A percentile compares a stretch with the other conserved stretches of the same genome.
Evolutionary conservation across 2,888 invertebrate genomes (phyloP).

Genomic region (Branchipolynoe longqiensis): DNA sequence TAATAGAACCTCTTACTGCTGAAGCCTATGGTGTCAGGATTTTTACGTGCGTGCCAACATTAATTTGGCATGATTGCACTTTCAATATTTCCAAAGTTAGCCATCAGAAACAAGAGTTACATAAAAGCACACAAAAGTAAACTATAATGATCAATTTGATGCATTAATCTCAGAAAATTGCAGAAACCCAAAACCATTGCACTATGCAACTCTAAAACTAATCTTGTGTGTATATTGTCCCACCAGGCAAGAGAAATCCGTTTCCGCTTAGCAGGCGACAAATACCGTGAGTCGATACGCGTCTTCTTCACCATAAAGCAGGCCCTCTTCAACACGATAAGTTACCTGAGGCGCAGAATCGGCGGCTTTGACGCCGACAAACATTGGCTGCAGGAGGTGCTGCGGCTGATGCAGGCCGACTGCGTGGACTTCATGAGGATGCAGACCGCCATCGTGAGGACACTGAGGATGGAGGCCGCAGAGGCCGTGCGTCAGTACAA

Average conservation of each 20-base stretch:
- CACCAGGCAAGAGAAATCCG: conserved; percentile 30
- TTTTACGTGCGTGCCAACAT: too few species aligned
- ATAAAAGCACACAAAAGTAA: too few species aligned
- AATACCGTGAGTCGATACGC: conserved; percentile 33
- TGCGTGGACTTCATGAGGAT: background rate
- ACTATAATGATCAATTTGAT: too few species aligned
- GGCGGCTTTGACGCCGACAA: background rate
- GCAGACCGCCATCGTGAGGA: conserved; percentile 5
- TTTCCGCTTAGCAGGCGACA: conserved; percentile 14
- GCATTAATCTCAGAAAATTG: too few species aligned
- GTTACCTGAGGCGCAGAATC: background rate
- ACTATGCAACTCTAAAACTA: too few species aligned
- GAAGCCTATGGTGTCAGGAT: too few species aligned
- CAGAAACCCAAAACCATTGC: too few species aligned
- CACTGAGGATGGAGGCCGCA: background rate
- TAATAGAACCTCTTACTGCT: too few species aligned
- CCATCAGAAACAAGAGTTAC: too few species aligned
- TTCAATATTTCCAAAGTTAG: too few species aligned
- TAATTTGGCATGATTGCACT: too few species aligned
- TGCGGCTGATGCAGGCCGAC: background rate
- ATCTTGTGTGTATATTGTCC: too few species aligned
- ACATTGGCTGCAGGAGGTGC: background rate
- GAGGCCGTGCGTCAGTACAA: background rate
- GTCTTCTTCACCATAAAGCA: conserved; percentile 15
- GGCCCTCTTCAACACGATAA: background rate